A percentile compares a stretch with the other conserved stretches of the same genome.
phyloP scores from a whole-genome alignment of 2,113 vertebrate genomes.

The Cryptoleucopteryx plumbea region DNA sequence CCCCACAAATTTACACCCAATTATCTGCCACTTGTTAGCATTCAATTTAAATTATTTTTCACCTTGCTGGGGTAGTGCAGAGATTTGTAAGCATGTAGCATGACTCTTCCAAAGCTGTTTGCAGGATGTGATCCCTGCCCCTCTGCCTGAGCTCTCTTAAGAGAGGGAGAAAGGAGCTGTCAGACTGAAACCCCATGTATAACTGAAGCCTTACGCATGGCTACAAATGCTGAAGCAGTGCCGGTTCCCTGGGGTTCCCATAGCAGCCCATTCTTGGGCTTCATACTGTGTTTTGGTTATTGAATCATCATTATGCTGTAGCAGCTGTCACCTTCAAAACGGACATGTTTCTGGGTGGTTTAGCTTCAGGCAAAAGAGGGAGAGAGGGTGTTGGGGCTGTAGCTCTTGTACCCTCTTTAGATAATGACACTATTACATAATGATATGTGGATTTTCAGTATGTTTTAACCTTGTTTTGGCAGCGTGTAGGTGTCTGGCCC shows the following conservation, averaged over 20 bases:
- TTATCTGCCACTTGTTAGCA: not conserved
- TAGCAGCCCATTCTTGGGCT: not conserved
- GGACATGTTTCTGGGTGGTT: not conserved
- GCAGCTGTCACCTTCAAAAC: not conserved
- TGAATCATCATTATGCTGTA: not conserved
- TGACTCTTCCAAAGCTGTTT: not conserved
- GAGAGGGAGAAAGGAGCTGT: not conserved
- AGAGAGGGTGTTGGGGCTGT: not conserved
- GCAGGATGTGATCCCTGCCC: not conserved
- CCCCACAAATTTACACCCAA: not conserved
- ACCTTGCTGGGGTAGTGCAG: not conserved
- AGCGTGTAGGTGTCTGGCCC: not conserved
- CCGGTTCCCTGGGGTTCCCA: not conserved
- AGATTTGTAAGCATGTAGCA: not conserved
- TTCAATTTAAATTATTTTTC: not conserved
- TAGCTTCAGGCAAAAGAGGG: not conserved
- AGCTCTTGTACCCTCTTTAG: not conserved
- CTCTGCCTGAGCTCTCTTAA: not conserved
- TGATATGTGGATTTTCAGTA: not conserved
- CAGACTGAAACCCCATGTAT: not conserved
- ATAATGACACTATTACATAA: rapidly evolving
- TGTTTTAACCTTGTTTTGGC: not conserved
- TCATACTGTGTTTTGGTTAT: not conserved
- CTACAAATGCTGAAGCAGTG: not conserved
- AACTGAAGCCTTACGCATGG: not conserved